These are phyloP conservation scores for Rallus crepitans DNA, from an alignment of 2,797 vertebrate genomes.

Conservation along the genomic window DNA sequence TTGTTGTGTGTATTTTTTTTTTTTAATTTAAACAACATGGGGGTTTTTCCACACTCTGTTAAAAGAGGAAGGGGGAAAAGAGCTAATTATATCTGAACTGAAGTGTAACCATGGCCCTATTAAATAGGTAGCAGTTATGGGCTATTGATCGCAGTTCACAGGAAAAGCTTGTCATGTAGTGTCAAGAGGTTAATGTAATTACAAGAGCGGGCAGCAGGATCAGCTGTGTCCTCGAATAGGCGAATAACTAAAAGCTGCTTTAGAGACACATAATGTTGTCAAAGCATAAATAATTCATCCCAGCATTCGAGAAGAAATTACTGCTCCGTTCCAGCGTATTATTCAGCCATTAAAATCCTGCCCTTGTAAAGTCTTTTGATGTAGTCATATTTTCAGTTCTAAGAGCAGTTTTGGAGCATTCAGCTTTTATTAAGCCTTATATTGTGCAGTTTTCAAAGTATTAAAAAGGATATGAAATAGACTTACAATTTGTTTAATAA, in stretches of 20 bases:
- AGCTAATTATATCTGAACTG: constrained; percentile 84
- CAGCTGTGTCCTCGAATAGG: constrained; percentile 84
- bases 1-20: constrained; percentile 6
- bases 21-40: constrained; percentile 51
- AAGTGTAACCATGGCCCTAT: constrained; percentile 79
- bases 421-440: constrained; percentile 76
- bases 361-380: constrained; percentile 82
- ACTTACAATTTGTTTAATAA: constrained; percentile 78
- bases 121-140: constrained; percentile 85
- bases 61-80: constrained; percentile 62
- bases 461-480: constrained; percentile 69
- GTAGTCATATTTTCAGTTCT: constrained; percentile 80
- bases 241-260: constrained; percentile 85
- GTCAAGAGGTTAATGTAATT: constrained; percentile 89
- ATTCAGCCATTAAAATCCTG: constrained; percentile 85
- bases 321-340: constrained; percentile 81
- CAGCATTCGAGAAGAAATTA: constrained; percentile 82
- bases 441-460: constrained; percentile 74
- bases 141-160: constrained; percentile 84
- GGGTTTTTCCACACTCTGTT: constrained; percentile 5
- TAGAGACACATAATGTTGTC: constrained; percentile 87
- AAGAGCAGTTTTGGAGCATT: constrained; percentile 73
- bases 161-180: constrained; percentile 87
- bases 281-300: constrained; percentile 89
- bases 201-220: constrained; percentile 85